Evolutionary conservation across 2,797 vertebrate species (phyloP), one percentile per base, ranked within the genome.

Genomic region (Pteropus rufus): DNA sequence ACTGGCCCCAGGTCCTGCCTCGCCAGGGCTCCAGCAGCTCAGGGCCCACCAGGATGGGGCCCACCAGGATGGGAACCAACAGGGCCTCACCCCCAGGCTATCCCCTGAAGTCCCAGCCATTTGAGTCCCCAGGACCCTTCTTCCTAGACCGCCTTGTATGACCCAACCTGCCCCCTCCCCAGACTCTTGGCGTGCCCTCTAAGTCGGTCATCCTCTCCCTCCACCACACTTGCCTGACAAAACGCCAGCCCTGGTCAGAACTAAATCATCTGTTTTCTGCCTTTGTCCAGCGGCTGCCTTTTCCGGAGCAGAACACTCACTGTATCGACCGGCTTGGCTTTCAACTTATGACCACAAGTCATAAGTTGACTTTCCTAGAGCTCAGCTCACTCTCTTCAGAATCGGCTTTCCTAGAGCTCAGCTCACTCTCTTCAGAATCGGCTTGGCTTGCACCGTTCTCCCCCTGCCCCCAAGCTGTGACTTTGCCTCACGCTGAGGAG

Each of bases 41-140:
- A 21, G n/a, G 7, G 5, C 26, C 39, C 26, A 18, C 19, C 0
- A 10, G 58, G 26, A 7, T 12, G 34, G 23, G 3, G 5, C 26
- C 39, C 26, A 18, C 19, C 0, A 10, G 58, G 26, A 7, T 12
- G 34, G 23, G 3, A 36, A 1, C 26, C 34, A n/a, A 0, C 34
- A 0, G 7, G 31, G 26, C 44, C 26, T n/a, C 44, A n/a, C 21
- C 46, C 2, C 14, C 44, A 29, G 41, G 31, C 80, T 60, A 9
- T 86, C 60, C 39, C 60, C 64, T 46, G 54, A 39, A 15, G 31
- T 21, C 65, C 52, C 41, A 65, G 64, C 54, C 34, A 39, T 64
- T 62, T 44, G n/a, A 46, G 58, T 19, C 46, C 69, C 24, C 46
- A 10, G 19, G 80, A 62, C 29, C 19, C 65, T 92, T 29, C 29